Percentiles rank a stretch among this genome's conserved stretches.
Evolutionary conservation across 2,888 invertebrate species (phyloP).

Genomic region (Acronicta aceris): DNA sequence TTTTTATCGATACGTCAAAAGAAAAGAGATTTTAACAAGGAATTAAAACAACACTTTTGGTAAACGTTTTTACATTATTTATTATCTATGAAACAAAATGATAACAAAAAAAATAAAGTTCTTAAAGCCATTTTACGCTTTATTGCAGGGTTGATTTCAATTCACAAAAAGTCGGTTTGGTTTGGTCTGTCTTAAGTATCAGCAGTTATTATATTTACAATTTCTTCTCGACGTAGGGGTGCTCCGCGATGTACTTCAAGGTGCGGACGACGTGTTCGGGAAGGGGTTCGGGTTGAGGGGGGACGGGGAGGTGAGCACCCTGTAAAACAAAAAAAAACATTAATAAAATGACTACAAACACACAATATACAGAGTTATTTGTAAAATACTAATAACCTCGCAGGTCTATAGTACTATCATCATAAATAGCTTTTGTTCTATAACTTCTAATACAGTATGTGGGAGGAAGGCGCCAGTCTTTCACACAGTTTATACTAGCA

Average conservation of each 20-base stretch:
- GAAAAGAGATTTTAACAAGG: neutral
- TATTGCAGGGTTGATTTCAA: conserved; percentile 15
- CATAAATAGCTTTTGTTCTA: too few species aligned
- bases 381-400: too few species aligned
- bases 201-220: conserved; percentile 31
- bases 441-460: too few species aligned
- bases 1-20: too few species aligned
- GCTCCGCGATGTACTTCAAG: conserved; percentile 80
- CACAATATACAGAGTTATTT: too few species aligned
- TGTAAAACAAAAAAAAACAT: conserved; percentile 52
- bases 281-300: conserved; percentile 77
- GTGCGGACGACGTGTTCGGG: conserved; percentile 83
- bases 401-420: too few species aligned
- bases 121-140: conserved; percentile 59
- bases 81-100: conserved; percentile 58
- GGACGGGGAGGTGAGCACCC: conserved; percentile 72
- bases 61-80: conserved; percentile 59
- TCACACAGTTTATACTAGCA: too few species aligned
- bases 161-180: conserved; percentile 26
- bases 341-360: too few species aligned
- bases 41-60: conserved; percentile 31
- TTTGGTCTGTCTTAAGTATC: conserved; percentile 39
- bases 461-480: too few species aligned
- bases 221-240: conserved; percentile 74
- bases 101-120: conserved; percentile 50